Evolutionary conservation across 2,113 vertebrate species (phyloP), one percentile per base, ranked within the genome.

Genomic region (Benitochromis conjunctus): DNA sequence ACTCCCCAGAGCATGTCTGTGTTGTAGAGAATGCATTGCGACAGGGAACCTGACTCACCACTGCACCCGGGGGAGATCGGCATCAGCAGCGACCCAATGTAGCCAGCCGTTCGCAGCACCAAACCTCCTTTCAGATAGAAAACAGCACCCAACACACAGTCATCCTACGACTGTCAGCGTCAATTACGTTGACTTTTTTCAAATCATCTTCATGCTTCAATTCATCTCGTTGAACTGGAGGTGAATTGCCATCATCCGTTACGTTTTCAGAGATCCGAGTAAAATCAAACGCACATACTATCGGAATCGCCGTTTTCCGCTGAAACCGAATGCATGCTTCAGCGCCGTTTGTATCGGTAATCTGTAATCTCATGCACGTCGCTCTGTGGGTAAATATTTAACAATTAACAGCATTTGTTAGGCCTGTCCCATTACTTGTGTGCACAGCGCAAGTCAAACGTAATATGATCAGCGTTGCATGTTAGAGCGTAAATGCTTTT

Each of bases 21-120:
- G 92, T 94, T 91, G 88, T 29, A 83, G 82, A 16, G 56, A 95
- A 94, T 95, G 90, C 82, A 84, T 90, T 95, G 93, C 90, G 94
- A 95, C 94, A 95, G 93, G 91, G 87, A 95, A 94, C 92, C 90
- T 95, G 94, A 95, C 90, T 94, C 94, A 95, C 91, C 88, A 87
- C 89, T 54, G 81, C 79, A 79, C 92, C 93, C 69, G n/a, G 12
- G 88, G 92, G 92, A 88, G 58, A 86, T 69, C 43, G 9, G 85
- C 89, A 79, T 94, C 88, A 90, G 87, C 81, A 57, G 82, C 77
- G 56, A 87, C 69, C 79, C 86, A 6, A 77, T 69, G 66, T 58
- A 81, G 88, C 82, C 74, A 38, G 79, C 8, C n/a, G 90, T 92
- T 93, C 8, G 11, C 85, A 88, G 93, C 93, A 87, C 84, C 91